Percentiles rank a stretch among this genome's conserved stretches.
Evolutionary conservation across 2,888 invertebrate species (phyloP).

Genomic region (Cantharis rustica): DNA sequence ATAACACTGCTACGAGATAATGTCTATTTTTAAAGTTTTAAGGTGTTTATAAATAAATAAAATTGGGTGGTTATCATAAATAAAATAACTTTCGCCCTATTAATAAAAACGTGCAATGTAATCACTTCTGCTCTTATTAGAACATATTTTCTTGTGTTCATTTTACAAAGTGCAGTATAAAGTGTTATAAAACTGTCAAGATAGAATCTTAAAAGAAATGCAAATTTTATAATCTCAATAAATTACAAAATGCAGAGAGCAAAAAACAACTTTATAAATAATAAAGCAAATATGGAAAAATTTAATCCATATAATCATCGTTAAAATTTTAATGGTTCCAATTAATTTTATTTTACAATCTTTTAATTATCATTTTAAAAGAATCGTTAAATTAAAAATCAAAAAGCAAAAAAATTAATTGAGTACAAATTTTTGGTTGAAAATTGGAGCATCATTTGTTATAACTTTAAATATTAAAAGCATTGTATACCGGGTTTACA

Average conservation of each 20-base stretch:
- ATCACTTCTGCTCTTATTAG: background rate
- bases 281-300: background rate
- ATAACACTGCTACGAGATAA: background rate
- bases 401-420: background rate
- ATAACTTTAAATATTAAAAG: too few species aligned
- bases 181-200: slow-evolving; percentile 1
- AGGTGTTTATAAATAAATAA: background rate
- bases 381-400: background rate
- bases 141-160: background rate
- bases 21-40: background rate
- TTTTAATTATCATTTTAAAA: background rate
- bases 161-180: background rate
- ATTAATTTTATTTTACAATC: background rate
- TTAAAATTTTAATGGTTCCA: background rate
- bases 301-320: slow-evolving; percentile 2
- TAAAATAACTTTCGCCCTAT: background rate
- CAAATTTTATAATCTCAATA: slow-evolving; percentile 2
- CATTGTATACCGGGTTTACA: too few species aligned
- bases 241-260: background rate
- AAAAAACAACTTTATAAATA: background rate
- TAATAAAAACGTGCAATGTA: background rate
- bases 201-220: background rate
- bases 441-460: background rate
- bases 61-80: background rate
- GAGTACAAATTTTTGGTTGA: background rate